A percentile compares a stretch with the other conserved stretches of the same genome.
phyloP scores from a whole-genome alignment of 2,888 invertebrate genomes.

The Noctua janthina region DNA sequence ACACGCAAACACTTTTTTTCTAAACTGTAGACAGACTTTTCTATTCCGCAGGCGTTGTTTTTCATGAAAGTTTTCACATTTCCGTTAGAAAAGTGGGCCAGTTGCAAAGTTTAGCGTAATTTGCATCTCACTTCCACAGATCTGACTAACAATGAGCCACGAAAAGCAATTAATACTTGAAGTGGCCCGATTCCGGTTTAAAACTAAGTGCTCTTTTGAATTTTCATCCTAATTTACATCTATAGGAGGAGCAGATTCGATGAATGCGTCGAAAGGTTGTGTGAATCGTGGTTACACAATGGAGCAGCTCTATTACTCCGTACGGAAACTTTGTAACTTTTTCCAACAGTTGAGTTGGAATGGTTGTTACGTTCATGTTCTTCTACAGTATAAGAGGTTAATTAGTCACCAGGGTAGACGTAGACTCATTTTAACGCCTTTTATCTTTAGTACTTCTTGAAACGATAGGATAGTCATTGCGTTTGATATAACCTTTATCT shows the following conservation, averaged over 20 bases:
- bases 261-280: conserved; percentile 64
- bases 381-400: background rate
- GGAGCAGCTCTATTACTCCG: conserved; percentile 48
- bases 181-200: conserved; percentile 87
- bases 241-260: conserved; percentile 73
- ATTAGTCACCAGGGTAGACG: background rate
- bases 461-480: background rate
- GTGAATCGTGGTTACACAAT: conserved; percentile 57
- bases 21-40: conserved; percentile 72
- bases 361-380: background rate
- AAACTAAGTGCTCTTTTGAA: conserved; percentile 89
- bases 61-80: conserved; percentile 86
- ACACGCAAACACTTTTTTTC: conserved; percentile 51
- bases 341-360: conserved; percentile 15
- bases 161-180: conserved; percentile 90
- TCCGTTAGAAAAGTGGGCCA: conserved; percentile 87
- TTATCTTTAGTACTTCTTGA: background rate
- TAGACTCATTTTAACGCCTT: background rate
- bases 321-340: conserved; percentile 42
- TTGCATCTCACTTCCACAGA: conserved; percentile 87
- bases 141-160: conserved; percentile 89
- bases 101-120: conserved; percentile 86
- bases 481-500: background rate
- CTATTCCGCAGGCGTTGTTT: conserved; percentile 81
- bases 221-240: conserved; percentile 85